Evolutionary conservation across 2,888 invertebrate genomes (phyloP).

Genomic region (Ametastegia equiseti): DNA sequence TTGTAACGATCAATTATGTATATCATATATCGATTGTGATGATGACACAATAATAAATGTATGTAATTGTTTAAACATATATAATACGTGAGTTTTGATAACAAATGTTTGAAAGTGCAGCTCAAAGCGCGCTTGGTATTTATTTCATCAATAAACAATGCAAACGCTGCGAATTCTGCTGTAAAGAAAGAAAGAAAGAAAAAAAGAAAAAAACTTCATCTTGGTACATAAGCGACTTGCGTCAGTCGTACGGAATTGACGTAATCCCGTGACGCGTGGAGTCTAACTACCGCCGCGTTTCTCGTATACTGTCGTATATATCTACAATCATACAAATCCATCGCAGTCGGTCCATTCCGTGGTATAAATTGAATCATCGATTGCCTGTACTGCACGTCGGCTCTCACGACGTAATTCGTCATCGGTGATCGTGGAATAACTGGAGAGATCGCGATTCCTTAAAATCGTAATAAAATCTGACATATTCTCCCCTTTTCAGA

Average conservation of each 20-base stretch:
- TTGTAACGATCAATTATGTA: too few species aligned
- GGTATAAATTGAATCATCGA: too few species aligned
- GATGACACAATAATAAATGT: neutral
- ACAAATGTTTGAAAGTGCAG: neutral
- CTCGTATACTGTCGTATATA: neutral
- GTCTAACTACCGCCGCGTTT: neutral
- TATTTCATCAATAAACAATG: neutral
- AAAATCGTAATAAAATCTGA: neutral
- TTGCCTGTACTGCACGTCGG: too few species aligned
- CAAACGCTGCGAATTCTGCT: neutral
- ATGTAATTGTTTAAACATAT: too few species aligned
- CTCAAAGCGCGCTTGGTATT: neutral
- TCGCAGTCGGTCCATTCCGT: too few species aligned
- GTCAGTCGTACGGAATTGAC: constrained; percentile 34
- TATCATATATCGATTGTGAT: neutral
- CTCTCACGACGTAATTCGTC: neutral
- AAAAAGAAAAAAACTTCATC: neutral
- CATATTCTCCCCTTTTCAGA: too few species aligned
- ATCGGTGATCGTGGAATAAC: neutral
- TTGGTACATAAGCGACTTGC: constrained; percentile 1
- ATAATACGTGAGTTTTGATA: neutral
- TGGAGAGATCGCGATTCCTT: neutral
- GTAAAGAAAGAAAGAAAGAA: neutral
- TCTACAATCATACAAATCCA: neutral
- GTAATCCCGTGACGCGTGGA: constrained; percentile 33